phyloP scores from a whole-genome alignment of 2,888 invertebrate species.

The Plutella xylostella region DNA sequence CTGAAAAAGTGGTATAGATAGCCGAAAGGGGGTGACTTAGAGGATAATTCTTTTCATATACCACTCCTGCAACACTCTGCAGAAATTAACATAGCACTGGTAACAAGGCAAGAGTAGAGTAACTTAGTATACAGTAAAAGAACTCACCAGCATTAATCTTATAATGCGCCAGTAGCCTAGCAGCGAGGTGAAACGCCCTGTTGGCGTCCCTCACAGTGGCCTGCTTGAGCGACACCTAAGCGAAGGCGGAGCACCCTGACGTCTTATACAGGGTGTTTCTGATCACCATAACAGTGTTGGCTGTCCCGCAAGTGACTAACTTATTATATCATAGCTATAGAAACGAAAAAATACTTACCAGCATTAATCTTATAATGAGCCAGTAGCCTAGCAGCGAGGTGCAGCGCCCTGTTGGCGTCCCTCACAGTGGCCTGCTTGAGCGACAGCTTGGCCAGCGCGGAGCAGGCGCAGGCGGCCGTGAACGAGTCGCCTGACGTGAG shows the following conservation, averaged over 20 bases:
- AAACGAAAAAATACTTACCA: conserved; percentile 25
- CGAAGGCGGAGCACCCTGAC: conserved; percentile 89
- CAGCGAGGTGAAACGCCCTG: conserved; percentile 89
- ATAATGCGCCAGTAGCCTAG: conserved; percentile 76
- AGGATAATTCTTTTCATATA: too few species aligned
- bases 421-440: conserved; percentile 46
- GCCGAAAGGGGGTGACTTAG: too few species aligned
- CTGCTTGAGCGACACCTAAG: conserved; percentile 83
- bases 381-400: conserved; percentile 87
- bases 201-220: conserved; percentile 40
- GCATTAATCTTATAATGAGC: conserved; percentile 34
- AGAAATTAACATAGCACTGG: too few species aligned
- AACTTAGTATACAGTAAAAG: too few species aligned
- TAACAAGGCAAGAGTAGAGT: too few species aligned
- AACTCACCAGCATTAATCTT: conserved; percentile 34
- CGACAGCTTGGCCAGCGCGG: conserved; percentile 91
- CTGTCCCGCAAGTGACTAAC: too few species aligned
- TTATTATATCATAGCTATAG: too few species aligned
- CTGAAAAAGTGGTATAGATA: too few species aligned
- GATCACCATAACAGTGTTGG: too few species aligned
- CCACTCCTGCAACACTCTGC: too few species aligned
- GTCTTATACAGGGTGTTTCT: too few species aligned
- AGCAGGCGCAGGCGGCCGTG: conserved; percentile 91
- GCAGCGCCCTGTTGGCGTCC: conserved; percentile 80
- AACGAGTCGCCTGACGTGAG: conserved; percentile 96